Percentiles rank a stretch among this genome's conserved stretches.
Evolutionary conservation across 2,113 vertebrate species (phyloP).

Genomic region (Holacanthus passer): DNA sequence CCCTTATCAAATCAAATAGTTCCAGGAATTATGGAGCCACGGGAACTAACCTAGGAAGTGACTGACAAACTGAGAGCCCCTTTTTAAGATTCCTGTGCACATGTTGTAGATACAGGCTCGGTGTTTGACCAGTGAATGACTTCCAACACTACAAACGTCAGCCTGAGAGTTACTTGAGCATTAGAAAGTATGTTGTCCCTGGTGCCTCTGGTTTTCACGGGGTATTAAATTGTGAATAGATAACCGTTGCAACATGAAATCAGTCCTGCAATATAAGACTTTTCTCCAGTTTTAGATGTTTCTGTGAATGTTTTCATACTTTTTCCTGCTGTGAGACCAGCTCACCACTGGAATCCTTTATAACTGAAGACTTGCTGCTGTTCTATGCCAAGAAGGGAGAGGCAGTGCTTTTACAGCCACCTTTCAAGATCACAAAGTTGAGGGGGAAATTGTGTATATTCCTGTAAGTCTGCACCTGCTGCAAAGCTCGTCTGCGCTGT

Average conservation of each 20-base stretch:
- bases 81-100: too few relatives aligned
- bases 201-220: background rate
- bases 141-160: too few relatives aligned
- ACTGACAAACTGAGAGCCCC: background rate
- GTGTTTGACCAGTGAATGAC: too few relatives aligned
- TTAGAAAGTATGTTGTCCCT: background rate
- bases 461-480: constrained; percentile 83
- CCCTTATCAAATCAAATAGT: too few relatives aligned
- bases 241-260: too few relatives aligned
- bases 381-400: background rate
- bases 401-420: background rate
- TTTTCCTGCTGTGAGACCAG: too few relatives aligned
- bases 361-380: background rate
- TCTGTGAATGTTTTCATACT: too few relatives aligned
- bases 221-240: too few relatives aligned
- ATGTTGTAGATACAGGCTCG: too few relatives aligned
- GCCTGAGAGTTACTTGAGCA: background rate
- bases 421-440: background rate
- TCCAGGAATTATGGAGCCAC: background rate
- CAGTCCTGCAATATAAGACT: too few relatives aligned
- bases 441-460: background rate
- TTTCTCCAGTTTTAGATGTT: too few relatives aligned
- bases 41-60: background rate
- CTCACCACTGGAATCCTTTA: background rate
- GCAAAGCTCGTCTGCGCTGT: constrained; percentile 92